Evolutionary conservation across 2,888 invertebrate genomes (phyloP).

Genomic region (Neoaliturus tenellus): DNA sequence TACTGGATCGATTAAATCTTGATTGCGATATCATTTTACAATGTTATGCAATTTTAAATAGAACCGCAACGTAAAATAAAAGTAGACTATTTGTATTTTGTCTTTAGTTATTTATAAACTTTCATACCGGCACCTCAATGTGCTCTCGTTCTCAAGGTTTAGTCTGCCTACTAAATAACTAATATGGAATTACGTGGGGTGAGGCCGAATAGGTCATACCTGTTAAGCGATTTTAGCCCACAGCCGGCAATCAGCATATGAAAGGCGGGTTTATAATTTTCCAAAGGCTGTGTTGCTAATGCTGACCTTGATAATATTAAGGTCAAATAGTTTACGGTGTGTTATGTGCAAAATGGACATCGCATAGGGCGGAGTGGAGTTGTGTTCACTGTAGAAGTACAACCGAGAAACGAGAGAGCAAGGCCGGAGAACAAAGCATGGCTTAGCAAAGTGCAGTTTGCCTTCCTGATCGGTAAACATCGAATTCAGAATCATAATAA

Average conservation of each 20-base stretch:
- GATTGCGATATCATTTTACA: too few species aligned
- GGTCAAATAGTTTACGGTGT: conserved; percentile 9
- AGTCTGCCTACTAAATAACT: neutral
- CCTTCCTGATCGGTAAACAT: too few species aligned
- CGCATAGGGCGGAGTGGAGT: neutral
- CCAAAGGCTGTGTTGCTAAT: neutral
- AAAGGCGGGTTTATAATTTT: neutral
- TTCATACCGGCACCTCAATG: too few species aligned
- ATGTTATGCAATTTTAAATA: too few species aligned
- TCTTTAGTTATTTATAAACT: too few species aligned
- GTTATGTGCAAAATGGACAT: neutral
- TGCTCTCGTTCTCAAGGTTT: neutral
- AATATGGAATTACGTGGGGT: neutral
- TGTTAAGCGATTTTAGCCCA: neutral
- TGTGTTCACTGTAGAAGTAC: neutral
- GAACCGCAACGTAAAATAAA: too few species aligned
- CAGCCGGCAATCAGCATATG: conserved; percentile 4
- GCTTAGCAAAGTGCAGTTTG: too few species aligned
- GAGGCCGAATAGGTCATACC: neutral
- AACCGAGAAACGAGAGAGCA: neutral
- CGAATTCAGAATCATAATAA: too few species aligned
- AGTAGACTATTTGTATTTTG: too few species aligned
- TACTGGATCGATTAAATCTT: too few species aligned
- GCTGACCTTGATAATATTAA: neutral
- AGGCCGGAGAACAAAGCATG: neutral